Percentiles rank a stretch among this genome's conserved stretches.
Conservation (phyloP, 2,888 invertebrate species). For the Didymodactylos carnosus region DNA sequence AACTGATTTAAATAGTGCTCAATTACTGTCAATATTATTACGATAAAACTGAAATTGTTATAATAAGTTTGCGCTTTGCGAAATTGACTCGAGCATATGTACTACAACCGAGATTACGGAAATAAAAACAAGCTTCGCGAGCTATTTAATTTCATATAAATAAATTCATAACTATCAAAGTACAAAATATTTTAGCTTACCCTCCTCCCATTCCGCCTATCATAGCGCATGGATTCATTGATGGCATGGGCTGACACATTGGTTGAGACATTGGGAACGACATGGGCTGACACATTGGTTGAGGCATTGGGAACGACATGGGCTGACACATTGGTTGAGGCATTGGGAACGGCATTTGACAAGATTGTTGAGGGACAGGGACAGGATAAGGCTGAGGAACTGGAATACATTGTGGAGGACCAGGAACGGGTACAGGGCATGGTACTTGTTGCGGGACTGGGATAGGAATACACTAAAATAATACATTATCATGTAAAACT, state of each 20-base stretch:
- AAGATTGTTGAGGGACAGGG: neutral
- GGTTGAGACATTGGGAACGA: neutral
- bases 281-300: neutral
- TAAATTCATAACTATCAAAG: too few species aligned
- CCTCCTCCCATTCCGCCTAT: neutral
- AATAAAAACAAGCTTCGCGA: too few species aligned
- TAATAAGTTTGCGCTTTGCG: too few species aligned
- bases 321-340: neutral
- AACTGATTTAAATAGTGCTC: too few species aligned
- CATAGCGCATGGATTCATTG: neutral
- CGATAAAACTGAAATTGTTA: too few species aligned
- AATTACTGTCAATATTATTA: too few species aligned
- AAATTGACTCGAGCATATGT: too few species aligned
- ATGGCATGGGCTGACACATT: neutral
- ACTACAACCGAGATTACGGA: too few species aligned
- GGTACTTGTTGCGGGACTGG: conserved; percentile 3
- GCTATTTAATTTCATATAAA: too few species aligned
- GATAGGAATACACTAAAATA: neutral
- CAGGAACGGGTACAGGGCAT: neutral
- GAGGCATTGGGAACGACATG: neutral
- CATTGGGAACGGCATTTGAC: neutral
- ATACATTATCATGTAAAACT: too few species aligned
- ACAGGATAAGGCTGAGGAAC: neutral
- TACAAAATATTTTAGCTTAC: neutral
- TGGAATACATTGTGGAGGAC: neutral